A percentile compares a stretch with the other conserved stretches of the same genome.
phyloP scores from a whole-genome alignment of 2,797 vertebrate species.

The Linurgus olivaceus region DNA sequence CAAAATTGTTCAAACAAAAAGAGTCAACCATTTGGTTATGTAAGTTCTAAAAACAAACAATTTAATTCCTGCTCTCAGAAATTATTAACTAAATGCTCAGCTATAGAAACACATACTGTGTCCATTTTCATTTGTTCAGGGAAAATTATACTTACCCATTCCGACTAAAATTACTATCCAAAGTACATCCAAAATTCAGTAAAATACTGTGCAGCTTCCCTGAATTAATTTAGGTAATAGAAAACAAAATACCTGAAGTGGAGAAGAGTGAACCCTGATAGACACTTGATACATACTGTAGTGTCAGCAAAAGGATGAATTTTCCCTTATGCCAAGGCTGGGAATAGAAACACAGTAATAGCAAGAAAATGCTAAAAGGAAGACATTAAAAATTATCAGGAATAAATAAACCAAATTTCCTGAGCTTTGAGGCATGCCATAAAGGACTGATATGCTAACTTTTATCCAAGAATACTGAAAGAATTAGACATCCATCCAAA shows the following conservation, averaged over 20 bases:
- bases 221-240: background rate
- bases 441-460: background rate
- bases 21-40: background rate
- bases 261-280: background rate
- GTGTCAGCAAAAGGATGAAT: background rate
- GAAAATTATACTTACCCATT: background rate
- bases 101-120: background rate
- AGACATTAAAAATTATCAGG: background rate
- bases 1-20: background rate
- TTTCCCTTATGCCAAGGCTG: background rate
- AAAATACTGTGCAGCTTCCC: background rate
- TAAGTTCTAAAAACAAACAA: background rate
- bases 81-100: background rate
- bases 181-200: constrained; percentile 6
- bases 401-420: background rate
- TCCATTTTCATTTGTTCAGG: background rate
- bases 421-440: background rate
- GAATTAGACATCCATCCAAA: background rate
- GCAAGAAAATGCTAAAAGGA: background rate
- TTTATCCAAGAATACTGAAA: background rate
- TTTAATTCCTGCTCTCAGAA: background rate
- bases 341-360: background rate
- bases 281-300: background rate
- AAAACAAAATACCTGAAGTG: background rate
- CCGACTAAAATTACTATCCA: background rate